Percentiles rank a stretch among this genome's conserved stretches.
Conservation (phyloP, 2,888 invertebrate species). For the Caenorhabditis macrosperma region DNA sequence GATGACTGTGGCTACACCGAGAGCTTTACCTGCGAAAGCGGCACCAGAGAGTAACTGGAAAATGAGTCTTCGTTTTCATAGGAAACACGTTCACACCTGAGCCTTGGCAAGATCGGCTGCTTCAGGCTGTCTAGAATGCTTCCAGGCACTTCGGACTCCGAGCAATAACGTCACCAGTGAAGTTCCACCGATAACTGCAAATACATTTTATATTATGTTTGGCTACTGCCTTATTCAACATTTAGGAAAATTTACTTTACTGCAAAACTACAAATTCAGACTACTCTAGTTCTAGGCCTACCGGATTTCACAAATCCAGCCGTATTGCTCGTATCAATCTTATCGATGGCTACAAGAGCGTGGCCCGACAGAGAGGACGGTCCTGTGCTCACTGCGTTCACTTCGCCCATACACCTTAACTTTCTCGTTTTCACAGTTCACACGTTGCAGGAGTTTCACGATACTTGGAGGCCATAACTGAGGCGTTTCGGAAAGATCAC, state of each 20-base stretch:
- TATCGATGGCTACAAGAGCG: constrained; percentile 56
- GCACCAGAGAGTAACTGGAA: constrained; percentile 70
- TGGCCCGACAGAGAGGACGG: constrained; percentile 56
- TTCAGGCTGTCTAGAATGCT: constrained; percentile 67
- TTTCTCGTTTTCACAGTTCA: neutral
- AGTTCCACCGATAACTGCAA: constrained; percentile 68
- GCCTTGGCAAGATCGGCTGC: constrained; percentile 66
- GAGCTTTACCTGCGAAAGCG: constrained; percentile 76
- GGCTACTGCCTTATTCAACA: neutral
- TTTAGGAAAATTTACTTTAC: neutral
- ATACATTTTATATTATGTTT: neutral
- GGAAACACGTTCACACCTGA: constrained; percentile 4
- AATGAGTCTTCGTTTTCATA: neutral
- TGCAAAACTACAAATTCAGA: too few relatives aligned
- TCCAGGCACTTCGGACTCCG: constrained; percentile 68
- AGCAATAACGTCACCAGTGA: constrained; percentile 62
- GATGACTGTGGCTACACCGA: constrained; percentile 76
- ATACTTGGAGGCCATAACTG: neutral
- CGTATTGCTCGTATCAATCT: constrained; percentile 57
- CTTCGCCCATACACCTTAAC: constrained; percentile 55
- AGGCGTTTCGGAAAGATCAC: neutral
- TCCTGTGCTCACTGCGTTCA: constrained; percentile 34
- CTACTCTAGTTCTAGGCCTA: constrained; percentile 17
- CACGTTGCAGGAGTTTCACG: neutral
- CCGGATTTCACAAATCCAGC: constrained; percentile 56